These are phyloP conservation scores for Chloropsis cyanopogon DNA, from an alignment of 2,113 vertebrate genomes.

Conservation along the genomic window DNA sequence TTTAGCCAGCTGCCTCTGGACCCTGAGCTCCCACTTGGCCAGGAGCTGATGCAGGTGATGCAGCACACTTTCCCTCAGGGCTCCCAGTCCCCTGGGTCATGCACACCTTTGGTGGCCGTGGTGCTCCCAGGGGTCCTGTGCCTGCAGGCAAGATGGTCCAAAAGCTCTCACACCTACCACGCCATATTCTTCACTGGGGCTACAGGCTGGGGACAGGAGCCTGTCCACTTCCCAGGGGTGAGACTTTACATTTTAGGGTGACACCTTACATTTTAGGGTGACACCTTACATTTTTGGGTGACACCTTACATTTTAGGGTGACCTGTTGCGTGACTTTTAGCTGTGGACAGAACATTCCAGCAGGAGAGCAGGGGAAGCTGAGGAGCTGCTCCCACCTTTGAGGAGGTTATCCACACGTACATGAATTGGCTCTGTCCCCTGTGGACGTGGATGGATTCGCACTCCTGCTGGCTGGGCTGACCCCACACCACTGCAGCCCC, in stretches of 20 bases:
- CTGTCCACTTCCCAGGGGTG: neutral
- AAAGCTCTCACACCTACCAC: neutral
- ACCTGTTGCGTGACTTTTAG: neutral
- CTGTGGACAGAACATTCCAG: accelerated
- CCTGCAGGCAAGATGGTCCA: neutral
- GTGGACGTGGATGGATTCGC: neutral
- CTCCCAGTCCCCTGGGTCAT: neutral
- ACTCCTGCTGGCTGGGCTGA: neutral
- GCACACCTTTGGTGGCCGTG: accelerated
- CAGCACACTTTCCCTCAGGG: neutral
- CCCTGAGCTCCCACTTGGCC: neutral
- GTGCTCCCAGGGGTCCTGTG: neutral
- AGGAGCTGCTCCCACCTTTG: neutral
- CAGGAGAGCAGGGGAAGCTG: neutral
- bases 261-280: neutral
- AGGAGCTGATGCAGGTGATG: neutral
- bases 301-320: neutral
- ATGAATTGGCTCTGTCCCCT: neutral
- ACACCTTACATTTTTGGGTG: neutral
- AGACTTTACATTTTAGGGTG: neutral
- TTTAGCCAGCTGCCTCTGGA: neutral
- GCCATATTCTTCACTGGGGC: accelerated
- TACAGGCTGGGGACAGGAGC: neutral
- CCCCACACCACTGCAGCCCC: accelerated
- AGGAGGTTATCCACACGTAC: neutral